A percentile compares a stretch with the other conserved stretches of the same genome.
Evolutionary conservation across 2,113 vertebrate genomes (phyloP).

Genomic region (Mesitornis unicolor): DNA sequence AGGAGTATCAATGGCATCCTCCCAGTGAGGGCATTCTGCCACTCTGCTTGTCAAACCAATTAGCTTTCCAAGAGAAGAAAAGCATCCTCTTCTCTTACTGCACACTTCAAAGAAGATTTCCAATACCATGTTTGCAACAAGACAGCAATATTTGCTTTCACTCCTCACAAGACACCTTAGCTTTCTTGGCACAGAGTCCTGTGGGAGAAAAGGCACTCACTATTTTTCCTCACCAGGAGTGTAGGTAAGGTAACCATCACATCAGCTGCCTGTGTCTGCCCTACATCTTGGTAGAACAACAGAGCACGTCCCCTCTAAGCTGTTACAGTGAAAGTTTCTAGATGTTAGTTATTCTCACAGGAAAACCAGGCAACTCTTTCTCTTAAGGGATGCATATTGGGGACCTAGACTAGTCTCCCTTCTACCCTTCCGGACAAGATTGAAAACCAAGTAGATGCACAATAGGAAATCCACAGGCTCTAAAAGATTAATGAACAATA

Average conservation of each 20-base stretch:
- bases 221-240: not conserved
- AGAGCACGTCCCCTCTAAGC: not conserved
- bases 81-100: not conserved
- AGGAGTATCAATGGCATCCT: not conserved
- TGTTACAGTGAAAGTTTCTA: not conserved
- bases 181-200: not conserved
- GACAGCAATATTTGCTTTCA: not conserved
- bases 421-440: not conserved
- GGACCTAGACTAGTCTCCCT: not conserved
- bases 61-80: not conserved
- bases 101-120: not conserved
- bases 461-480: not conserved
- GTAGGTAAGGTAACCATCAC: not conserved
- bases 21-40: not conserved
- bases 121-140: not conserved
- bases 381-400: not conserved
- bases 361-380: not conserved
- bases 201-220: not conserved
- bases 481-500: not conserved
- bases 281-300: not conserved
- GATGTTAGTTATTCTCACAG: not conserved
- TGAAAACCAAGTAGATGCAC: not conserved
- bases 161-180: not conserved
- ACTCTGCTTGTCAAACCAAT: not conserved
- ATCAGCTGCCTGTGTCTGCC: not conserved